Conservation (phyloP, 2,113 vertebrate species). For the Micronycteris hirsuta region DNA sequence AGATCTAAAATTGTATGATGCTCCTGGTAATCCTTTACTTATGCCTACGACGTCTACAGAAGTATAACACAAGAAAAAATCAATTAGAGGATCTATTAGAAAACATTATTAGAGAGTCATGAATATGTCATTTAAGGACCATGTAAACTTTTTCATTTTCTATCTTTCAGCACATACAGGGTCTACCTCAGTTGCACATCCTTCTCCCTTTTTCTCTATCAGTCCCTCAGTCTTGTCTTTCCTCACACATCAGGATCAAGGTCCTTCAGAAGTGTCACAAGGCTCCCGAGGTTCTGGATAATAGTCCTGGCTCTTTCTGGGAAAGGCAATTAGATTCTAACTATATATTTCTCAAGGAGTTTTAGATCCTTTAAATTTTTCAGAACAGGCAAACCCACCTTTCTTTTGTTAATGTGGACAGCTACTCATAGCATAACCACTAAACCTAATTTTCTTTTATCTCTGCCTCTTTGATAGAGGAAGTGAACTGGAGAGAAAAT, state of each 20-base stretch:
- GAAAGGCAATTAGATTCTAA: not conserved
- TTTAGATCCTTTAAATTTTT: not conserved
- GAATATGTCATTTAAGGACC: not conserved
- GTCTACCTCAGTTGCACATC: not conserved
- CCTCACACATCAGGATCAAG: not conserved
- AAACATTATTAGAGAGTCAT: not conserved
- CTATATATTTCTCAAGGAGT: not conserved
- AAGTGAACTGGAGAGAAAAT: conserved; percentile 14
- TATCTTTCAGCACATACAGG: not conserved
- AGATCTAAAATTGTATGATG: not conserved
- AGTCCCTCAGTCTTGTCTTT: not conserved
- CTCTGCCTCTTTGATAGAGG: not conserved
- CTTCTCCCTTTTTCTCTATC: not conserved
- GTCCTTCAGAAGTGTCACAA: not conserved
- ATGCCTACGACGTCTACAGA: not conserved
- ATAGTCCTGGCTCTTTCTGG: not conserved
- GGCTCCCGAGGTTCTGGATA: not conserved
- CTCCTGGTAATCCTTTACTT: not conserved
- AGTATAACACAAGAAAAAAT: not conserved
- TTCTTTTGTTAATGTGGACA: not conserved
- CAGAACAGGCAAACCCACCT: not conserved
- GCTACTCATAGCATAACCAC: not conserved
- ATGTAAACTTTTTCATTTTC: not conserved
- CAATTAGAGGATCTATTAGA: not conserved
- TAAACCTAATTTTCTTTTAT: not conserved